Base-by-base conservation (phyloP, 2,797 vertebrate species). In the Rousettus madagascariensis region DNA sequence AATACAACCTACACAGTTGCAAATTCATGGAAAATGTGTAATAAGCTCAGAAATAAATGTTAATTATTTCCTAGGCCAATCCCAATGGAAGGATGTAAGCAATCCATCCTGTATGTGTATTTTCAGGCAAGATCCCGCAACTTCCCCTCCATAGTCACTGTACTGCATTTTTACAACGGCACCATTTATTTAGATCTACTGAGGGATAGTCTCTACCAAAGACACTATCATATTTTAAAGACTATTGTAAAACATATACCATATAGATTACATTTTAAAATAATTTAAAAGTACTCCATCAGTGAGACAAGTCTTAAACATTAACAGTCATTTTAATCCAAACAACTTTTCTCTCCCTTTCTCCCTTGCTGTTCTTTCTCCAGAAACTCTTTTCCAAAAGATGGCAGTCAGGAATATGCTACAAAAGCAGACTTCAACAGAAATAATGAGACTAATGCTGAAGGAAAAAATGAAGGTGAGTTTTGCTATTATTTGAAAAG, bases 401-500 rank as follows among this genome's bases (percentile, higher is more conserved):
- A 88, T 7, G 7, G 24, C 80, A 83, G 28, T 87, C 30, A n/a
- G 33, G 8, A 36, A 74, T 49, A 55, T 22, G 66, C 5, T 30
- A 55, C 28, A 16, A 89, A 93, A 53, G 46, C 57, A 82, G 68
- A 19, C 22, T 92, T 71, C 43, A 66, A 65, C 28, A 66, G 33
- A 91, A 93, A 83, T 46, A 74, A 89, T 61, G 86, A 91, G 10
- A 71, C 24, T 59, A 80, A 90, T 13, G 36, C 28, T 66, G 7
- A 12, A 9, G 12, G 9, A 2, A 20, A 65, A 30, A 82, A 41
- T 28, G 43, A 96, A 93, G 84, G 84, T 86, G 53, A 87, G 79
- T 80, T 90, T 95, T 75, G 68, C 59, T 90, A 78, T 93, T 77
- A 88, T 90, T 86, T 95, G 61, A 95, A 95, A 96, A 96, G 89